Evolutionary conservation across 2,797 vertebrate species (phyloP).

Genomic region (Vultur gryphus): DNA sequence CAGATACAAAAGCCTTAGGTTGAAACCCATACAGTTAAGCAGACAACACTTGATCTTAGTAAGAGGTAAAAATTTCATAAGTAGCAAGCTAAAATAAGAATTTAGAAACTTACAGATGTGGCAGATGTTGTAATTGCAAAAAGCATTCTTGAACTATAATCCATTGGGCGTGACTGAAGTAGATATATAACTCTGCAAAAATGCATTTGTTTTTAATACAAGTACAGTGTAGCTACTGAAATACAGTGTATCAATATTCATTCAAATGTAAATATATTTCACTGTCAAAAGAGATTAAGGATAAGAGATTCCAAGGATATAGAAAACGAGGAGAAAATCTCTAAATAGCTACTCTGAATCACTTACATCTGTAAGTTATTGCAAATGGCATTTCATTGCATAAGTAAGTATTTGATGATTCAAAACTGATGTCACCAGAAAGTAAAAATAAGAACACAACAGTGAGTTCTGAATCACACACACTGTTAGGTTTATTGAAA

Average conservation of each 20-base stretch:
- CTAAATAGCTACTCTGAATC: neutral
- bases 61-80: neutral
- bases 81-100: neutral
- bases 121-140: slow-evolving; percentile 81
- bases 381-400: neutral
- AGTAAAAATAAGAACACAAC: neutral
- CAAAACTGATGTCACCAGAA: neutral
- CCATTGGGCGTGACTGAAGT: slow-evolving; percentile 80
- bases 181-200: slow-evolving; percentile 86
- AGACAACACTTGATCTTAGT: neutral
- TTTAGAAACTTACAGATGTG: slow-evolving; percentile 80
- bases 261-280: neutral
- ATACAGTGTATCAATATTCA: neutral
- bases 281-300: neutral
- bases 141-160: slow-evolving; percentile 82
- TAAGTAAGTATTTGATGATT: neutral
- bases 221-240: neutral
- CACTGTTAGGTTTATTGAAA: neutral
- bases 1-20: neutral
- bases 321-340: neutral
- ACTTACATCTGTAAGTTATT: neutral
- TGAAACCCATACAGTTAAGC: neutral
- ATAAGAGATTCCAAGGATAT: neutral
- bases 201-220: neutral
- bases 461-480: neutral